Percentiles rank a stretch among this genome's conserved stretches.
phyloP scores from a whole-genome alignment of 1,140 invertebrate genomes.

The Tetranychus urticae region DNA sequence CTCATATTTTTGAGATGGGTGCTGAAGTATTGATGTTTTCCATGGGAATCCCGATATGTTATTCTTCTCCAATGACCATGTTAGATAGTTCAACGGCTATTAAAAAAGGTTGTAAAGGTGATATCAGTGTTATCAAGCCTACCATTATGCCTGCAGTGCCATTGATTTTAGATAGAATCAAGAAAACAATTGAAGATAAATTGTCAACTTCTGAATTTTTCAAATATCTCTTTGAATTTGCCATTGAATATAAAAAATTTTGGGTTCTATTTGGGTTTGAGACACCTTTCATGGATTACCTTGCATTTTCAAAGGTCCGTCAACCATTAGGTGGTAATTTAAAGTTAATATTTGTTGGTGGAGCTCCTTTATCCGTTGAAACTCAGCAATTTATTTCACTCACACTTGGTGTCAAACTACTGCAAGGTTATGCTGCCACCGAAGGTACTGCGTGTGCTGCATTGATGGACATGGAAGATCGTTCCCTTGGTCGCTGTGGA shows the following conservation, averaged over 20 bases:
- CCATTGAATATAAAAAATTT: slow-evolving; percentile 65
- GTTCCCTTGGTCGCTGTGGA: slow-evolving; percentile 22
- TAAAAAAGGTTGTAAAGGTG: slow-evolving; percentile 51
- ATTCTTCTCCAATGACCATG: slow-evolving; percentile 45
- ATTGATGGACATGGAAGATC: background rate
- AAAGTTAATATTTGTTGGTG: slow-evolving; percentile 66
- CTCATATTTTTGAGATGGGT: slow-evolving; percentile 12
- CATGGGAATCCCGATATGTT: slow-evolving; percentile 65
- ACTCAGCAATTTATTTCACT: slow-evolving; percentile 83
- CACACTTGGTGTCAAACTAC: slow-evolving; percentile 65
- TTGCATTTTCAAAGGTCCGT: slow-evolving; percentile 46
- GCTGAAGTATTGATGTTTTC: slow-evolving; percentile 29
- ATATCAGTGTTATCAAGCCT: slow-evolving; percentile 64
- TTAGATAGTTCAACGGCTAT: slow-evolving; percentile 25
- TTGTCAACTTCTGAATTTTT: slow-evolving; percentile 42
- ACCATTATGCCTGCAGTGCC: slow-evolving; percentile 87
- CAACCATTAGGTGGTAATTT: slow-evolving; percentile 61
- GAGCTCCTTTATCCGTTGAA: slow-evolving; percentile 74
- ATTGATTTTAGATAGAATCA: slow-evolving; percentile 80
- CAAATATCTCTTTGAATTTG: slow-evolving; percentile 64
- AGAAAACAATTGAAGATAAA: slow-evolving; percentile 79
- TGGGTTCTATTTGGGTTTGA: slow-evolving; percentile 24
- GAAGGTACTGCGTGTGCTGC: background rate
- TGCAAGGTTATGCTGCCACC: slow-evolving; percentile 33
- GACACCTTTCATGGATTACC: slow-evolving; percentile 19